Evolutionary conservation across 2,113 vertebrate genomes (phyloP).

Genomic region (Cisticola juncidis): DNA sequence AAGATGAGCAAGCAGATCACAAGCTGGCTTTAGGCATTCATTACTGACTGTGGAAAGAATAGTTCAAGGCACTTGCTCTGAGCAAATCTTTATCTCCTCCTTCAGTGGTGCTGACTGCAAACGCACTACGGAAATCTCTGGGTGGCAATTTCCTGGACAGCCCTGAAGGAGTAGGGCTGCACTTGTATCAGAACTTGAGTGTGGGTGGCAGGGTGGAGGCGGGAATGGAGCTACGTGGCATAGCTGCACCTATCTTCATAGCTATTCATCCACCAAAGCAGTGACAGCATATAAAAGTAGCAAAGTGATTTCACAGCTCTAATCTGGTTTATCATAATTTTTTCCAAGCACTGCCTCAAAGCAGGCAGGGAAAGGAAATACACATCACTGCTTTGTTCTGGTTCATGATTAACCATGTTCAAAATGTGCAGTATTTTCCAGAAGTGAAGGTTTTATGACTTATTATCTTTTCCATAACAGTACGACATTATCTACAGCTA

Average conservation of each 20-base stretch:
- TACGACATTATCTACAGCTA: background rate
- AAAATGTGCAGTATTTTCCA: background rate
- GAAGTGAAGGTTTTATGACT: background rate
- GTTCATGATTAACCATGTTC: background rate
- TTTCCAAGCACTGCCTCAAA: constrained; percentile 54
- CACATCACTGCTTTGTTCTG: background rate
- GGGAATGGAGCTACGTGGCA: background rate
- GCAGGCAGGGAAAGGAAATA: background rate
- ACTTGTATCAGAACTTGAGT: constrained; percentile 7
- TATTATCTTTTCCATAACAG: constrained; percentile 17
- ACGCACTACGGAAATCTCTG: constrained; percentile 22
- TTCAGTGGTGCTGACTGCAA: constrained; percentile 40
- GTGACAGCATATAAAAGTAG: constrained; percentile 7
- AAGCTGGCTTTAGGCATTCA: constrained; percentile 1
- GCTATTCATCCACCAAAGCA: constrained; percentile 36
- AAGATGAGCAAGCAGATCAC: constrained; percentile 30
- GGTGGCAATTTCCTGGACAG: constrained; percentile 70
- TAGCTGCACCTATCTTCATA: constrained; percentile 44
- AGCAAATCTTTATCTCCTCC: constrained; percentile 59
- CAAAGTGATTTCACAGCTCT: constrained; percentile 54
- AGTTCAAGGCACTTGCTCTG: constrained; percentile 8
- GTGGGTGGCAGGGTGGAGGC: constrained; percentile 28
- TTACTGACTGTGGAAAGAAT: constrained; percentile 6
- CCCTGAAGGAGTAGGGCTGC: background rate
- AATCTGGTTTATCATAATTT: constrained; percentile 41